Conservation (phyloP, 2,888 invertebrate species). For the Lasioglossum vierecki region DNA sequence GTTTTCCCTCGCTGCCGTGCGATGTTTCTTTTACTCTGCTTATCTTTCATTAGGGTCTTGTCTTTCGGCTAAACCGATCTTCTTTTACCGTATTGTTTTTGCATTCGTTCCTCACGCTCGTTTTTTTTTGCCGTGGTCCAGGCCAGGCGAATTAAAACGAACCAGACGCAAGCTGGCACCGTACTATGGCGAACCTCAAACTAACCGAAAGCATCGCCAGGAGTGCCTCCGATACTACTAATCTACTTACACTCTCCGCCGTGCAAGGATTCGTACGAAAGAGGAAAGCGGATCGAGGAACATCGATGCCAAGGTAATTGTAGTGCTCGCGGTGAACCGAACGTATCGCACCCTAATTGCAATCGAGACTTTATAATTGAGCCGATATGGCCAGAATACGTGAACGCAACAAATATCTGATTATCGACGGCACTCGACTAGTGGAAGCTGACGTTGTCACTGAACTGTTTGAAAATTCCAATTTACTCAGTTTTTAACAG, state of each 20-base stretch:
- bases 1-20: background rate
- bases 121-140: background rate
- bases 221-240: constrained; percentile 26
- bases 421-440: background rate
- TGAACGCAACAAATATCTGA: background rate
- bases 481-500: background rate
- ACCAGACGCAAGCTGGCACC: constrained; percentile 52
- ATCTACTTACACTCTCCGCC: constrained; percentile 36
- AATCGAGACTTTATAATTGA: constrained; percentile 11
- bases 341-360: constrained; percentile 29
- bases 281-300: constrained; percentile 33
- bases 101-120: background rate
- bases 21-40: background rate
- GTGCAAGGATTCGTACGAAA: constrained; percentile 22
- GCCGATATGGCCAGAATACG: background rate
- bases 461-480: background rate
- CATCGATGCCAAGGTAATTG: constrained; percentile 39
- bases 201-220: constrained; percentile 33
- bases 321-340: constrained; percentile 44
- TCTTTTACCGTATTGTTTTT: background rate
- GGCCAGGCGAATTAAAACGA: constrained; percentile 49
- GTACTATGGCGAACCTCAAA: constrained; percentile 56
- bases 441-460: background rate
- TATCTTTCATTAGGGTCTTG: background rate
- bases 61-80: background rate